phyloP scores from a whole-genome alignment of 1,140 invertebrate genomes.

The Hirudo medicinalis region DNA sequence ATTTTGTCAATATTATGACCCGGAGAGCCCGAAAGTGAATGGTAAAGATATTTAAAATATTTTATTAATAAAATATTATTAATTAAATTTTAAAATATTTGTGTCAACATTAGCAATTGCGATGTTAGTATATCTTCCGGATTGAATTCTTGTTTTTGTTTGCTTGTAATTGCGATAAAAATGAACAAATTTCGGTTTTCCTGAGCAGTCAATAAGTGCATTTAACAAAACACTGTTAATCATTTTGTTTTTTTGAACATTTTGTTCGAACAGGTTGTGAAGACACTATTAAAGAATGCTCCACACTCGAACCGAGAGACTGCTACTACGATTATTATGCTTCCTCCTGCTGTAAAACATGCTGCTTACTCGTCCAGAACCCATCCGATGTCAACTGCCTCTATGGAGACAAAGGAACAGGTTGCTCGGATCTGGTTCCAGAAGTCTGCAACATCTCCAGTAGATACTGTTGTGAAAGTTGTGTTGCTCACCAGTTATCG shows the following conservation, averaged over 20 bases:
- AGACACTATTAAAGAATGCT: not conserved
- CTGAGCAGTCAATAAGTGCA: conserved; percentile 20
- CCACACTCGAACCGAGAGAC: not conserved
- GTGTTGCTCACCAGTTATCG: too few relatives aligned
- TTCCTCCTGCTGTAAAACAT: conserved; percentile 9
- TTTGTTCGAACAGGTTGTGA: not conserved
- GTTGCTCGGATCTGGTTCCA: not conserved
- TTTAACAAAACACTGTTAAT: conserved; percentile 3
- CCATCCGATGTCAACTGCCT: not conserved
- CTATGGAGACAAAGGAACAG: conserved; percentile 10
- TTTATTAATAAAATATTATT: too few relatives aligned
- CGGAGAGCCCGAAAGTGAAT: too few relatives aligned
- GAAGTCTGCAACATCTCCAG: not conserved
- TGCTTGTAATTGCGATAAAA: too few relatives aligned
- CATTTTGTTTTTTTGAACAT: conserved; percentile 14
- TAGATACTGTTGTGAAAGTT: too few relatives aligned
- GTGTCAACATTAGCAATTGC: too few relatives aligned
- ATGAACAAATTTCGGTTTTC: not conserved
- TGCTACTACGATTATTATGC: conserved; percentile 10
- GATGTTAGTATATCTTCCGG: too few relatives aligned
- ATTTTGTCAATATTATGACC: too few relatives aligned
- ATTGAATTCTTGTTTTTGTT: too few relatives aligned
- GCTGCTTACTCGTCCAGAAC: not conserved
- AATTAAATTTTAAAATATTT: too few relatives aligned
- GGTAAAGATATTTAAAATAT: too few relatives aligned